Evolutionary conservation across 1,140 invertebrate genomes (phyloP).

Genomic region (Cardiocondyla obscurior): DNA sequence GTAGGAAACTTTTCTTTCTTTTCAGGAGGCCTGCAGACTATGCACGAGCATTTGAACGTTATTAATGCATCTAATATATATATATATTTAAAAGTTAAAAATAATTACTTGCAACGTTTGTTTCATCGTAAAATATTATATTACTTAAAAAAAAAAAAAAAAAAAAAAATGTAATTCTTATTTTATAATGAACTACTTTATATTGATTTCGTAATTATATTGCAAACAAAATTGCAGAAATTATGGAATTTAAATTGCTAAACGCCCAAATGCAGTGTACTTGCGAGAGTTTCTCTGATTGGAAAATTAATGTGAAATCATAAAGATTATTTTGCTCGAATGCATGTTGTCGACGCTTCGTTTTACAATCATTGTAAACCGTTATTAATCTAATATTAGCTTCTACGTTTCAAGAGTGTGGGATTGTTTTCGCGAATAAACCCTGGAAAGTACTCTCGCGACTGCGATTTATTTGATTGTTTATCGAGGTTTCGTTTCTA

Average conservation of each 20-base stretch:
- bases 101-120: not conserved
- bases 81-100: not conserved
- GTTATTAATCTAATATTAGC: conserved; percentile 36
- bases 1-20: not conserved
- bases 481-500: conserved; percentile 29
- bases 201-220: not conserved
- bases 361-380: not conserved
- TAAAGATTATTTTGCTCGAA: not conserved
- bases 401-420: not conserved
- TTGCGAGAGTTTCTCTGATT: conserved; percentile 10
- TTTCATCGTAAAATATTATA: not conserved
- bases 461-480: conserved; percentile 18
- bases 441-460: not conserved
- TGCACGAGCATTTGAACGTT: not conserved
- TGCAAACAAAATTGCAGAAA: not conserved
- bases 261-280: not conserved
- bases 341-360: not conserved
- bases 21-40: not conserved
- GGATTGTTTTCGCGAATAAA: conserved; percentile 1
- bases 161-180: not conserved
- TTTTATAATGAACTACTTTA: not conserved
- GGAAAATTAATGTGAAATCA: not conserved
- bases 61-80: no score
- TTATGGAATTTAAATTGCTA: not conserved
- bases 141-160: no score